Evolutionary conservation across 1,140 invertebrate species (phyloP), one percentile per base, ranked within the genome.

Genomic region (Vanessa tameamea): DNA sequence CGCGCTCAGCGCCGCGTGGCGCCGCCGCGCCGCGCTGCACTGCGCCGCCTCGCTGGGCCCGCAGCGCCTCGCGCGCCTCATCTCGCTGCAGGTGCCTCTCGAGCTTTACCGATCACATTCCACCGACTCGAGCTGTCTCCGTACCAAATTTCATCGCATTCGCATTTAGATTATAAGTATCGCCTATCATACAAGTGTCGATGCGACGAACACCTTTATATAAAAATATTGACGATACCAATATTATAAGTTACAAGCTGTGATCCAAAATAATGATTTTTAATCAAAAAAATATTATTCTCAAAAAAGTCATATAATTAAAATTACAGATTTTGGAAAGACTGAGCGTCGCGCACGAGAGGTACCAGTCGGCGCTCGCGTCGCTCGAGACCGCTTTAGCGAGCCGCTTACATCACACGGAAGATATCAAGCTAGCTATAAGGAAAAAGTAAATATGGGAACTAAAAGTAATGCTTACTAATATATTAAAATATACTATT

Each of bases 381-480:
- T 72, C 88, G 9, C 77, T 92, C 9, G 83, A 89, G 64, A 37
- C 75, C 0, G 87, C 87, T 6, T 94, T 97, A 72, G 95, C 94
- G 5, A 95, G 95, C 14, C 94, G 96, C 78, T 86, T 98, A 55
- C 96, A 97, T 81, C 95, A 96, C 81, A 97, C 97, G 0, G 97
- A 98, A 87, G 97, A 97, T 77, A 95, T 96, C 73, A 95, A 97
- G 80, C 93, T 96, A 63, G 93, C 95, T 11, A 95, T 97, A 43
- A 92, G 97, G 48, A 98, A 97, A 91, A 94, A 95, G 77, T 90
- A 6, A 80, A 84, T 85, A 37, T 12, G 8, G 0, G 1, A 4
- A 50, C 1, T 4, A 31, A 31, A 31, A n/a, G n/a, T n/a, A 31
- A 31, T 31, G 26, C 26, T 31, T 31, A 31, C 26, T 31, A 31